These are phyloP conservation scores for Drosophila miranda DNA, from an alignment of 1,140 invertebrate genomes.

Conservation along the genomic window DNA sequence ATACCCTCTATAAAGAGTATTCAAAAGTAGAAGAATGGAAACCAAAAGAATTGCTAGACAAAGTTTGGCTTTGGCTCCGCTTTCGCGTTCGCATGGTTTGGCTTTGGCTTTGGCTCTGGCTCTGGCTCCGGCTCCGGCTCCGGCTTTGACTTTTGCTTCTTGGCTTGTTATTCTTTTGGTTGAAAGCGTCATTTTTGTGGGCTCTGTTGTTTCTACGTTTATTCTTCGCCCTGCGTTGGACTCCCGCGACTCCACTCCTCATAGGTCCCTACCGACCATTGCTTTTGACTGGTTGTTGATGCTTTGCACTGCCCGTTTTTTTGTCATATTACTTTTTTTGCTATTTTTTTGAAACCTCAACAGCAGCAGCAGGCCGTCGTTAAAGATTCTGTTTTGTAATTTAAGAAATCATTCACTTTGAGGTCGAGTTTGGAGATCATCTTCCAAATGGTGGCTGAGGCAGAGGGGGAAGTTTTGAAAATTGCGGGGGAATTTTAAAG, in stretches of 20 bases:
- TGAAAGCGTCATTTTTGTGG: conserved; percentile 71
- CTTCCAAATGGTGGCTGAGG: background rate
- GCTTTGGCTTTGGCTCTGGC: conserved; percentile 59
- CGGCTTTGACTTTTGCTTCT: conserved; percentile 27
- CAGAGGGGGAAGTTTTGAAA: no score
- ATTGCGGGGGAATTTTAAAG: no score
- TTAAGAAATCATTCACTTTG: conserved; percentile 55
- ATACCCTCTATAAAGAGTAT: no score
- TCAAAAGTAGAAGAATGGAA: conserved; percentile 7
- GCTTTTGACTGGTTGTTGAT: conserved; percentile 50
- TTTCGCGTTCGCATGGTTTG: conserved; percentile 35
- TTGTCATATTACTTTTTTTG: conserved; percentile 3
- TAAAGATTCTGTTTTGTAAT: conserved; percentile 45
- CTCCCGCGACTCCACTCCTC: conserved; percentile 4
- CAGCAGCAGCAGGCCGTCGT: conserved; percentile 1
- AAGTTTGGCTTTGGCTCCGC: conserved; percentile 65
- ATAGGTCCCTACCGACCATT: background rate
- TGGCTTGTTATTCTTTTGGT: conserved; percentile 42
- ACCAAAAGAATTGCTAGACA: conserved; percentile 61
- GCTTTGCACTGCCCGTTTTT: conserved; percentile 54
- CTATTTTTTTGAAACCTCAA: conserved; percentile 35
- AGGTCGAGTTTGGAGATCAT: background rate
- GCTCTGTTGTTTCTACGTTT: conserved; percentile 58
- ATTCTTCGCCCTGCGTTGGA: conserved; percentile 37
- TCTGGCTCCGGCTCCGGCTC: conserved; percentile 37